Percentiles rank a stretch among this genome's conserved stretches.
These are phyloP conservation scores for Hemibagrus guttatus DNA, from an alignment of 2,797 vertebrate genomes.

Conservation along the genomic window DNA sequence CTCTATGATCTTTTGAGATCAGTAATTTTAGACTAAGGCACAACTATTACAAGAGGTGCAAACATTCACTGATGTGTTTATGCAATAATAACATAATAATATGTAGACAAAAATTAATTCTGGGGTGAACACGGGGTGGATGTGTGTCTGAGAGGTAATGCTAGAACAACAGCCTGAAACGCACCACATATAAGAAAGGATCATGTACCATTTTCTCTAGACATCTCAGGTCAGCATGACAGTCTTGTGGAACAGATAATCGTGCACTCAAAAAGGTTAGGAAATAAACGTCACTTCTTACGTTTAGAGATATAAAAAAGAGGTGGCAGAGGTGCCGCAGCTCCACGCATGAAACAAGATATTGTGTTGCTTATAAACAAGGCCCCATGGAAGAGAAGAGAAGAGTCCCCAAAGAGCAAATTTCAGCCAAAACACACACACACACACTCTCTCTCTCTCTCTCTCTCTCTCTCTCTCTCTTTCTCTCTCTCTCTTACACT, in stretches of 20 bases:
- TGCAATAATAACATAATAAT: too few relatives aligned
- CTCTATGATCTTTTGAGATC: too few relatives aligned
- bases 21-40: too few relatives aligned
- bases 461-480: too few relatives aligned
- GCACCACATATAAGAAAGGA: neutral
- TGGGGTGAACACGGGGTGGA: neutral
- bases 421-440: slow-evolving; percentile 2
- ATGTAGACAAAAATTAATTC: too few relatives aligned
- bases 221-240: neutral
- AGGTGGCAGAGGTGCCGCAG: neutral
- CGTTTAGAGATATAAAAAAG: neutral
- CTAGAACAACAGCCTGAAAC: neutral
- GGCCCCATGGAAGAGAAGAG: neutral
- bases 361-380: neutral
- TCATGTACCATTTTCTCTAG: neutral
- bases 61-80: too few relatives aligned
- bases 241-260: neutral
- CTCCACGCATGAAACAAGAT: neutral
- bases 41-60: too few relatives aligned
- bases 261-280: neutral
- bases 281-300: too few relatives aligned
- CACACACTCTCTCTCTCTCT: too few relatives aligned
- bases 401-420: neutral
- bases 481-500: too few relatives aligned
- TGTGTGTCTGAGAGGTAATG: too few relatives aligned